These are phyloP conservation scores for Porites australiensis DNA, from an alignment of 64 coral and sea anemone genomes.

Conservation along the genomic window DNA sequence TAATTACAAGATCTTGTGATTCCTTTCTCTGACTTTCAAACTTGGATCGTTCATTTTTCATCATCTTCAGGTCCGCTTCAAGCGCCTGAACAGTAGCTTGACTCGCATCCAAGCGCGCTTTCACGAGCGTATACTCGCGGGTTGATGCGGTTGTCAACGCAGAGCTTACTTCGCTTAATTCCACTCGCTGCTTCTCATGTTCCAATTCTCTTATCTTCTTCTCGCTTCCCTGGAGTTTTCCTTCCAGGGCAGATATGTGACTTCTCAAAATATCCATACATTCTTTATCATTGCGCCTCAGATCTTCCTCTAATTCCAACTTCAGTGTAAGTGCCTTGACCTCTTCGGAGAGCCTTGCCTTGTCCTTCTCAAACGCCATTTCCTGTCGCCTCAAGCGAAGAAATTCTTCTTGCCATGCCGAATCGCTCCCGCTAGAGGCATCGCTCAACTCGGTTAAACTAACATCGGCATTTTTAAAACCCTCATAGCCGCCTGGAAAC, in stretches of 20 bases:
- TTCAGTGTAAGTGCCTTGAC: conserved; percentile 77
- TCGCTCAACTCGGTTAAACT: conserved; percentile 49
- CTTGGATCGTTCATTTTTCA: conserved; percentile 78
- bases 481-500: neutral
- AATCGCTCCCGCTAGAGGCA: conserved; percentile 35
- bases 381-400: conserved; percentile 26
- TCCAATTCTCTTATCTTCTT: conserved; percentile 61
- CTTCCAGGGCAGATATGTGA: conserved; percentile 78
- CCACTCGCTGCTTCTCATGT: conserved; percentile 66
- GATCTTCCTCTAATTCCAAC: conserved; percentile 82
- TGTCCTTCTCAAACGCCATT: conserved; percentile 26
- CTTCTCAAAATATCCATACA: conserved; percentile 87
- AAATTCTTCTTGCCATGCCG: conserved; percentile 36
- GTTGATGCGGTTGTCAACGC: conserved; percentile 48
- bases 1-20: conserved; percentile 75
- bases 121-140: conserved; percentile 3
- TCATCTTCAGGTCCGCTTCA: conserved; percentile 76
- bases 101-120: conserved; percentile 65
- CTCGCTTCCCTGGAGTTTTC: conserved; percentile 80
- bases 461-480: conserved; percentile 2
- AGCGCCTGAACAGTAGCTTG: conserved; percentile 81
- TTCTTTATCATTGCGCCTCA: conserved; percentile 85
- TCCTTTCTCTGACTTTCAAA: conserved; percentile 62
- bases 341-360: conserved; percentile 75
- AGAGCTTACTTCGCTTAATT: conserved; percentile 54